Evolutionary conservation across 2,797 vertebrate genomes (phyloP), one percentile per base, ranked within the genome.

Genomic region (Falco columbarius): DNA sequence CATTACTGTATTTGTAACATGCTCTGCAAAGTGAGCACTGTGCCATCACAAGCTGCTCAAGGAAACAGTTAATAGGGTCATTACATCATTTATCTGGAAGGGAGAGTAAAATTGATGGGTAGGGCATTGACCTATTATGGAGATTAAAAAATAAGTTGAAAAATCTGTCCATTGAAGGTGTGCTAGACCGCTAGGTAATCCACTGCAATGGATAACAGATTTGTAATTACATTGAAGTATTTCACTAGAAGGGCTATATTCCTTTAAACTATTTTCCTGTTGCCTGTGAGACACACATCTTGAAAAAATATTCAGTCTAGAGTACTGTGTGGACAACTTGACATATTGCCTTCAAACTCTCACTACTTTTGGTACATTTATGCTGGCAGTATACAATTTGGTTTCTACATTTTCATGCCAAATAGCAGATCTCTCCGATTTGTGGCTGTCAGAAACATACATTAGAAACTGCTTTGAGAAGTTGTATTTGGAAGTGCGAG

Each of bases 401-500:
- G 82, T 92, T 96, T 67, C 85, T 76, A 52, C 89, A 82, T 93
- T 96, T 93, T 93, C 52, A 55, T 82, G 94, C 94, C 95, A 97
- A 96, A 92, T 59, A 92, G 59, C 85, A 87, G 83, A 70, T 90
- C 75, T 65, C 67, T 88, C 26, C 95, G 95, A 96, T 91, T 94
- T 61, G 19, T 77, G 81, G 55, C 86, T 95, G 94, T 97, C 96
- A 97, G 88, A 94, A 93, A 86, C 2, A 6, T 10, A 36, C 51
- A 67, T 55, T 86, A 87, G 75, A 76, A 88, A 81, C 68, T 55
- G 84, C 72, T 96, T 84, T 77, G 63, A 90, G 73, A 73, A 77
- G 79, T 55, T 79, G 63, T 63, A 67, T 90, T 90, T 91, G 74
- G 75, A 95, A 92, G 75, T 8, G 75, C 73, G 79, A 86, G 84